These are phyloP conservation scores for Drepanosiphum platanoidis DNA, from an alignment of 2,888 invertebrate species.

Conservation along the genomic window DNA sequence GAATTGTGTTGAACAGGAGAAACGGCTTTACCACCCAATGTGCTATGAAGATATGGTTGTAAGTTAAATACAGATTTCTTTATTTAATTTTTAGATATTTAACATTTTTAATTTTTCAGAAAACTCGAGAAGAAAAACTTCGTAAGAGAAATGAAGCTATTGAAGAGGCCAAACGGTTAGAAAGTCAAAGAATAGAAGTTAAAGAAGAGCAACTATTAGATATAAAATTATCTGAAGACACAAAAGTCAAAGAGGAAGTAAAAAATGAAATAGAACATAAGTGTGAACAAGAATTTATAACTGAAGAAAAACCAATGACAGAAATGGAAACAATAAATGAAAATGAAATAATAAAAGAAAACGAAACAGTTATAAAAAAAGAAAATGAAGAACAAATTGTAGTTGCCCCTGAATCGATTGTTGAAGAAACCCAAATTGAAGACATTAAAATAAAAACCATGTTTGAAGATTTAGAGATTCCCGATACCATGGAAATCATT, in stretches of 20 bases:
- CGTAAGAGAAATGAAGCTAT: slow-evolving; percentile 70
- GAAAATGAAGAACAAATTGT: slow-evolving; percentile 64
- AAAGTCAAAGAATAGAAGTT: slow-evolving; percentile 59
- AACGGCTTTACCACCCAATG: slow-evolving; percentile 85
- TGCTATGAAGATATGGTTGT: slow-evolving; percentile 90
- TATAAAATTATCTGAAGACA: slow-evolving; percentile 59
- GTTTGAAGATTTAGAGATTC: slow-evolving; percentile 48
- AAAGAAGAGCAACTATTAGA: slow-evolving; percentile 49
- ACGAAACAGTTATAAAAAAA: slow-evolving; percentile 64
- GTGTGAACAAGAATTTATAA: slow-evolving; percentile 66
- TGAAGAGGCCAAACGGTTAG: slow-evolving; percentile 65
- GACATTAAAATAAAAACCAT: neutral
- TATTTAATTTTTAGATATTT: neutral
- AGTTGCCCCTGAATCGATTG: neutral
- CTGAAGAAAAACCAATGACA: slow-evolving; percentile 64
- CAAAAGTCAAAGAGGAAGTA: slow-evolving; percentile 52
- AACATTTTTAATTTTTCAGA: slow-evolving; percentile 24
- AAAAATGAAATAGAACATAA: slow-evolving; percentile 65
- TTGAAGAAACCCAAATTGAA: slow-evolving; percentile 11
- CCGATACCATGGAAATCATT: slow-evolving; percentile 51
- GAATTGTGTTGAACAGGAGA: slow-evolving; percentile 82
- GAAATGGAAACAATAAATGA: slow-evolving; percentile 67
- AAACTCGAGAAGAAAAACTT: slow-evolving; percentile 66
- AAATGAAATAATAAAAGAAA: slow-evolving; percentile 70
- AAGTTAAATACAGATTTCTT: slow-evolving; percentile 63